Evolutionary conservation across 2,113 vertebrate genomes (phyloP).

Genomic region (Neopipo cinnamomea): DNA sequence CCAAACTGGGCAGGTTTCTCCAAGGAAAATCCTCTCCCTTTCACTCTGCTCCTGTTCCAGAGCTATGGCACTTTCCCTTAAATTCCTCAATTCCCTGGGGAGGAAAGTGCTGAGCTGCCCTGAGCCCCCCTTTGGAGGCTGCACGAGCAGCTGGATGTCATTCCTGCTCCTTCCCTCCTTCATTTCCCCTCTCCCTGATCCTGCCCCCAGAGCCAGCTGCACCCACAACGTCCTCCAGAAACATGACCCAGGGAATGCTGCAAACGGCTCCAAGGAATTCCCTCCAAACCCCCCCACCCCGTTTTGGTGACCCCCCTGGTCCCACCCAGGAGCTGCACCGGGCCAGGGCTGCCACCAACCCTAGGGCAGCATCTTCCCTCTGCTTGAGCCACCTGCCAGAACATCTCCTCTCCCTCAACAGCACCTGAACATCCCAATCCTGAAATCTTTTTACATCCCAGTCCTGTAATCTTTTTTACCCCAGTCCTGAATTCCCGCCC

Average conservation of each 20-base stretch:
- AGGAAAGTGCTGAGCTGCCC: neutral
- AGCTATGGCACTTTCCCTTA: rapidly evolving
- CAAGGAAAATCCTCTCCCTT: neutral
- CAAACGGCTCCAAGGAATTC: neutral
- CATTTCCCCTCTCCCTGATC: neutral
- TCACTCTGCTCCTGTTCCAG: neutral
- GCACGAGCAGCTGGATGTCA: rapidly evolving
- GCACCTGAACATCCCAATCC: neutral
- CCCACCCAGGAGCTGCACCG: neutral
- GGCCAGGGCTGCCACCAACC: neutral
- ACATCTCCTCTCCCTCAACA: neutral
- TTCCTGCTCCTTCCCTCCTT: neutral
- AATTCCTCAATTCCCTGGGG: too few relatives aligned
- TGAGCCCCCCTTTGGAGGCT: too few relatives aligned
- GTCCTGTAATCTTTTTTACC: neutral
- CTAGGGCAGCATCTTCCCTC: neutral
- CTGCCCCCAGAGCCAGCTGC: neutral
- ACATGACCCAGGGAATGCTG: rapidly evolving
- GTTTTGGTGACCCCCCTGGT: rapidly evolving
- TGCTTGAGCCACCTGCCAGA: neutral
- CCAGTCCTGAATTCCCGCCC: neutral
- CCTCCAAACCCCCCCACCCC: neutral
- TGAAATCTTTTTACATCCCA: too few relatives aligned
- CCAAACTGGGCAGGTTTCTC: neutral
- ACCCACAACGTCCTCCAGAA: neutral